Base-by-base conservation (phyloP, 2,797 vertebrate genomes). In the Malurus leucopterus region DNA sequence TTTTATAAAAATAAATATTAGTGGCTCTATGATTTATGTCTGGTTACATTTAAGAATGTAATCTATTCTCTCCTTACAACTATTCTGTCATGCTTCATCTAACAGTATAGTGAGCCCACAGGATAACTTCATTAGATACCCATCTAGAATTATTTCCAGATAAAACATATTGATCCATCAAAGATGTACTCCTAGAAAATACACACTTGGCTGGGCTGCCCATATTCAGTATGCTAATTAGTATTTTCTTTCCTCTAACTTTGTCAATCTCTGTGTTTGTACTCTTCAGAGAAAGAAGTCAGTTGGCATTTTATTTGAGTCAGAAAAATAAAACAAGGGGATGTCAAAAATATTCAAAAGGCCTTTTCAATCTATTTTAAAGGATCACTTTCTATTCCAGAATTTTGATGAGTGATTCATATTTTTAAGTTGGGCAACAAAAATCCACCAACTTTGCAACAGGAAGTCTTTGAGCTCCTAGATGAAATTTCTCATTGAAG, bases 281-380 rank as follows among this genome's bases (percentile, higher is more conserved):
- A 32, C 43, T 80, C 51, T 74, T 30, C 38, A 74, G 61, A 79
- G 67, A 84, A 90, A 72, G n/a, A 91, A 18, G 27, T 55, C 43
- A 63, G 36, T 11, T 63, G 30, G 21, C 38, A 67, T 58, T 72
- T 69, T 26, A 63, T 79, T 49, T 72, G 63, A 86, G 49, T 59
- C 46, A 86, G 67, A 88, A 92, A 88, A 79, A 73, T 36, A 84
- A 86, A 89, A 55, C 68, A 82, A 57, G 29, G 50, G 23, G 20
- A 70, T 77, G 40, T 51, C 65, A 92, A 58, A 84, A 86, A 68
- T 71, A 79, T 74, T 91, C 43, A 86, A 88, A 94, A 84, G 32
- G 8, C 19, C 50, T 72, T 49, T 54, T 81, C 67, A 91, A 84
- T 63, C 18, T 70, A 46, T 70, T 75, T 74, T 26, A 88, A 84